phyloP scores from a whole-genome alignment of 1,140 invertebrate species.

The Drosophila sp. region DNA sequence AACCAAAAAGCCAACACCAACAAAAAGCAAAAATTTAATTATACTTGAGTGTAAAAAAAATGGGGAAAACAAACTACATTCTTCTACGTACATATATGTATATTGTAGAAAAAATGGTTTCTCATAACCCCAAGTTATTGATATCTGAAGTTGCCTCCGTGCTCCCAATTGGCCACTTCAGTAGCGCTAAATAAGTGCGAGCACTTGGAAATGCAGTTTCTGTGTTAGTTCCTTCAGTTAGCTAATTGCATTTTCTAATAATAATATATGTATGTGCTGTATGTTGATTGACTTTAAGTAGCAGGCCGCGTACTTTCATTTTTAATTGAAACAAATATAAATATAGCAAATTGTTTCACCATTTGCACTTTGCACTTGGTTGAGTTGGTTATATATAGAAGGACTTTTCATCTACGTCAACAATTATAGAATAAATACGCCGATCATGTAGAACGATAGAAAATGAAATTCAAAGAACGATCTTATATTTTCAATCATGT shows the following conservation, averaged over 20 bases:
- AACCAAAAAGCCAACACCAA: slow-evolving; percentile 15
- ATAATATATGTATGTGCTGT: neutral
- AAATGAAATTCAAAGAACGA: no score
- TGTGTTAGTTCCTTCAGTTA: slow-evolving; percentile 28
- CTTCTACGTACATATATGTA: neutral
- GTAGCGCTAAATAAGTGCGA: slow-evolving; percentile 13
- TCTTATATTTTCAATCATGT: no score
- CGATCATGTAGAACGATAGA: no score
- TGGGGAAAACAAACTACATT: slow-evolving; percentile 16
- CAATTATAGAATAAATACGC: no score
- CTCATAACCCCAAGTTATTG: neutral
- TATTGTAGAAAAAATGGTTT: neutral
- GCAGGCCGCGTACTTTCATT: neutral
- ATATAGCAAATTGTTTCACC: neutral
- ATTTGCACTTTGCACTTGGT: neutral
- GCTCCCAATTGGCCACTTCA: slow-evolving; percentile 1
- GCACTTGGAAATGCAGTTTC: slow-evolving; percentile 49
- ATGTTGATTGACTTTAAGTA: slow-evolving; percentile 27
- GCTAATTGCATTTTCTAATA: slow-evolving; percentile 54
- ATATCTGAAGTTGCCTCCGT: neutral
- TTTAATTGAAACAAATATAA: slow-evolving; percentile 2
- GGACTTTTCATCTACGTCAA: neutral
- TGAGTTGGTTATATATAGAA: neutral
- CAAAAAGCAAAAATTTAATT: slow-evolving; percentile 52
- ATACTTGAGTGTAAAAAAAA: slow-evolving; percentile 48